A percentile compares a stretch with the other conserved stretches of the same genome.
phyloP scores from a whole-genome alignment of 2,113 vertebrate species.

The Bostrychus sinensis region DNA sequence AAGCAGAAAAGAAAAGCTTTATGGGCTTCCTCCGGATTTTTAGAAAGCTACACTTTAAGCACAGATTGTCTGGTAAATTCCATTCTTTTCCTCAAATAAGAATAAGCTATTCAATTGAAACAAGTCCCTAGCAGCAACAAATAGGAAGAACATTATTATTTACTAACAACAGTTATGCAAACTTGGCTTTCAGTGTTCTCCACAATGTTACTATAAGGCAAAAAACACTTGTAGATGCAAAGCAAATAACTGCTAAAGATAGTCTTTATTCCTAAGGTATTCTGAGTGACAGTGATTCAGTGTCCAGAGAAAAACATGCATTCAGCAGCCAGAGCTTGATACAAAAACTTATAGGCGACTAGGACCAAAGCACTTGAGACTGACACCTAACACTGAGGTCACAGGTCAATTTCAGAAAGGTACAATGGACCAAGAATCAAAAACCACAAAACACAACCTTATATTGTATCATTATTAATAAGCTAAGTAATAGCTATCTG shows the following conservation, averaged over 20 bases:
- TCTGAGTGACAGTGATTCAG: constrained; percentile 49
- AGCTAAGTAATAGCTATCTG: not conserved
- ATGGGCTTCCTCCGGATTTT: constrained; percentile 18
- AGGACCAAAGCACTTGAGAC: no score
- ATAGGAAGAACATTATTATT: constrained; percentile 9
- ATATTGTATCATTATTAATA: no score
- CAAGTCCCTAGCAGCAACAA: constrained; percentile 6
- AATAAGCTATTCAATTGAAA: constrained; percentile 6
- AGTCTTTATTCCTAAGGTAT: no score
- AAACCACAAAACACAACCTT: no score
- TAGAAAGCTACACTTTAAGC: constrained; percentile 11
- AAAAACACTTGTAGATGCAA: not conserved
- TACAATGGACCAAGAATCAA: no score
- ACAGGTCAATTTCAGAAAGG: no score
- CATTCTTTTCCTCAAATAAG: constrained; percentile 22
- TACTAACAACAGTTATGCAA: not conserved
- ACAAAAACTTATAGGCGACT: constrained; percentile 25
- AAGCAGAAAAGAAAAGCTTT: constrained; percentile 33
- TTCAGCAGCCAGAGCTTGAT: constrained; percentile 40
- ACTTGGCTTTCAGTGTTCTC: not conserved
- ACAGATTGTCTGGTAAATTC: constrained; percentile 11
- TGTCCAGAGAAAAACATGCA: constrained; percentile 32
- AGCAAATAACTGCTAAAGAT: no score
- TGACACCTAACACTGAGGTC: no score
- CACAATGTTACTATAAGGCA: not conserved